A percentile compares a stretch with the other conserved stretches of the same genome.
phyloP scores from a whole-genome alignment of 2,888 invertebrate species.

The Xestia c-nigrum region DNA sequence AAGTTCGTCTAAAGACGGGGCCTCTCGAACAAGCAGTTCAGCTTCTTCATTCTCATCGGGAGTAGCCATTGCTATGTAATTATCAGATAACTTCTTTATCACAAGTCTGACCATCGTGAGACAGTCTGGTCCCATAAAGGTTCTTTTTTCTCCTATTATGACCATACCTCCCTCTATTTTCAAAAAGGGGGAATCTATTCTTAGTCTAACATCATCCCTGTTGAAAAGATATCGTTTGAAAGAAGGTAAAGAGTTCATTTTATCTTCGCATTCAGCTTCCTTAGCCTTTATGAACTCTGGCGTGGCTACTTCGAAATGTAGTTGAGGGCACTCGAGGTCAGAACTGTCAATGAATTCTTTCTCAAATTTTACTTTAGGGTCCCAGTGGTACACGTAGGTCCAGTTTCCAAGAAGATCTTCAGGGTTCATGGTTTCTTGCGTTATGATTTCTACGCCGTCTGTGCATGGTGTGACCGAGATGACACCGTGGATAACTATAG shows the following conservation, averaged over 20 bases:
- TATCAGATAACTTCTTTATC: slow-evolving; percentile 29
- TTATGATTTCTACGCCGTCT: slow-evolving; percentile 29
- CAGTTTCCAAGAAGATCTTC: too few relatives aligned
- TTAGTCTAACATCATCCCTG: slow-evolving; percentile 50
- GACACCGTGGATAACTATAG: slow-evolving; percentile 31
- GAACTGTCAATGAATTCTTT: slow-evolving; percentile 1
- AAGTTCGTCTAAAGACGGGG: slow-evolving; percentile 32
- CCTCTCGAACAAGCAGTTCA: slow-evolving; percentile 35
- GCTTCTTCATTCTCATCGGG: slow-evolving; percentile 10
- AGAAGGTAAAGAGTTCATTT: slow-evolving; percentile 33
- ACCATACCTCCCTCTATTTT: slow-evolving; percentile 7
- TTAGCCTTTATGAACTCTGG: slow-evolving; percentile 23
- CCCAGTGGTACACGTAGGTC: too few relatives aligned
- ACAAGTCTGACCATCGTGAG: slow-evolving; percentile 4
- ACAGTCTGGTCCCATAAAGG: slow-evolving; percentile 45
- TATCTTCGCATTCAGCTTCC: slow-evolving; percentile 33
- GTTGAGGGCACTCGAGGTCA: slow-evolving; percentile 26
- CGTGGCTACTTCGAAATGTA: slow-evolving; percentile 20
- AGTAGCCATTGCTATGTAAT: slow-evolving; percentile 29
- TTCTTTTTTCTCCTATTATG: slow-evolving; percentile 36
- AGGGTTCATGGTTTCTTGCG: too few relatives aligned
- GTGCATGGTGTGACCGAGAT: slow-evolving; percentile 22
- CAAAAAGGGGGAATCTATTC: slow-evolving; percentile 18
- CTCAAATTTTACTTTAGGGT: neutral
- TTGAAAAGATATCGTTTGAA: too few relatives aligned